Percentiles rank a stretch among this genome's conserved stretches.
Conservation (phyloP, 2,888 invertebrate species). For the Celastrina argiolus region DNA sequence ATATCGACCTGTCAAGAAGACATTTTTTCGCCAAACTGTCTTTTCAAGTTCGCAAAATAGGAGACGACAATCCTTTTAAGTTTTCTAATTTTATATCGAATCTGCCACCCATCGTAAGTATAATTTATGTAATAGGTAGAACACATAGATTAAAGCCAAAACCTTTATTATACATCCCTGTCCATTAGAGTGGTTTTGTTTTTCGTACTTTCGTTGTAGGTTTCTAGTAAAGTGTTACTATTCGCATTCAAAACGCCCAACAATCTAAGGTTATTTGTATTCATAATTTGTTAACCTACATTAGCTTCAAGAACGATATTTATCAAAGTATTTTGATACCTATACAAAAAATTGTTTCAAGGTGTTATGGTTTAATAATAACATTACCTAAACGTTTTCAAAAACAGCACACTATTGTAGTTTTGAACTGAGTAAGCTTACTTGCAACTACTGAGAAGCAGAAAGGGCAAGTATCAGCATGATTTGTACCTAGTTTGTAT, state of each 20-base stretch:
- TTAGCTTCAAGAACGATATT: not conserved
- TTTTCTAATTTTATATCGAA: constrained; percentile 76
- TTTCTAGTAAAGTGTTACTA: not conserved
- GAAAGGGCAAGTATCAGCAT: too few relatives aligned
- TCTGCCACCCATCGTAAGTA: constrained; percentile 75
- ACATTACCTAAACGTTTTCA: not conserved
- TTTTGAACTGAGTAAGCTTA: not conserved
- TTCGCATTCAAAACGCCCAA: not conserved
- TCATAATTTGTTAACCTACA: not conserved
- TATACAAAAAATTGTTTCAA: not conserved
- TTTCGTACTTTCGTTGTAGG: not conserved
- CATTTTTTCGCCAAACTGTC: constrained; percentile 69
- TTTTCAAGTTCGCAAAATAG: constrained; percentile 74
- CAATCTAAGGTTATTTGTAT: not conserved
- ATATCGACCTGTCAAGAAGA: constrained; percentile 76
- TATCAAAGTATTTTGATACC: not conserved
- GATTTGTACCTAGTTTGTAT: too few relatives aligned
- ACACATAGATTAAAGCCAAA: not conserved
- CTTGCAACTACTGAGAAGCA: too few relatives aligned
- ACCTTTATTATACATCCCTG: not conserved
- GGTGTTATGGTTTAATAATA: not conserved
- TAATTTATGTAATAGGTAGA: constrained; percentile 3
- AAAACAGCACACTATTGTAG: not conserved
- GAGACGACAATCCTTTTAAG: constrained; percentile 75
- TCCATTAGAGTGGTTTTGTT: not conserved